Base-by-base conservation (phyloP, 2,797 vertebrate genomes). In the Mormyrus hasselquistii region DNA sequence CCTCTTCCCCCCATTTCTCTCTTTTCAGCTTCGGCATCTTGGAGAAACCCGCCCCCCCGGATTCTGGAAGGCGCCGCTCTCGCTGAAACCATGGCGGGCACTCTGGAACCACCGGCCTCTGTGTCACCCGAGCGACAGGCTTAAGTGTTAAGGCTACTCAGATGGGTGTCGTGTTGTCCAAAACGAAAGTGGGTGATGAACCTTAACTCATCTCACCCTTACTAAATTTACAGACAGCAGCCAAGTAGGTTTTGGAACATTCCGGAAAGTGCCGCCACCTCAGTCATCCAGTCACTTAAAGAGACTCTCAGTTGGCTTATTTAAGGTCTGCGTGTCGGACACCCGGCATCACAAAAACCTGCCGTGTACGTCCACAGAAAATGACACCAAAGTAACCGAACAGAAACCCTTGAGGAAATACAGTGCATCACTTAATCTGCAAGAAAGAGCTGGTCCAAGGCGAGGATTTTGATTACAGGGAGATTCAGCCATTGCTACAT, bases 1-100 rank as follows among this genome's bases (percentile, higher is more conserved):
- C 79, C 76, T 25, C 41, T 47, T 89, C 49, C 25, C 65, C 44
- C 47, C 50, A 55, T 65, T 41, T 69, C 82, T 8, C 44, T 94
- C 94, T 95, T 94, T 96, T 96, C 95, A 95, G 95, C 94, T 92
- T 93, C 90, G 92, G 91, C 94, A 93, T 95, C 93, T 94, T 90
- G 93, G 94, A 93, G 94, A 94, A 94, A 95, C 96, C 95, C 96
- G 93, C 57, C 59, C 2, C 12, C 29, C 12, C 0, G 12, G 41
- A 79, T 44, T 79, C 4, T 8, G 29, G 73, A 79, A 34, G 34
- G 12, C 16, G 0, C 34, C 0, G 2, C 2, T 44, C 14, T 4
- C 38, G 0, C 73, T 44, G 34, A 79, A 79, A 19, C 14, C 14
- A 19, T 6, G 19, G 73, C 1, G 2, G 29, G 73, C 0, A 19